Evolutionary conservation across 2,888 invertebrate genomes (phyloP), one percentile per base, ranked within the genome.

Genomic region (Mythimna vitellina): DNA sequence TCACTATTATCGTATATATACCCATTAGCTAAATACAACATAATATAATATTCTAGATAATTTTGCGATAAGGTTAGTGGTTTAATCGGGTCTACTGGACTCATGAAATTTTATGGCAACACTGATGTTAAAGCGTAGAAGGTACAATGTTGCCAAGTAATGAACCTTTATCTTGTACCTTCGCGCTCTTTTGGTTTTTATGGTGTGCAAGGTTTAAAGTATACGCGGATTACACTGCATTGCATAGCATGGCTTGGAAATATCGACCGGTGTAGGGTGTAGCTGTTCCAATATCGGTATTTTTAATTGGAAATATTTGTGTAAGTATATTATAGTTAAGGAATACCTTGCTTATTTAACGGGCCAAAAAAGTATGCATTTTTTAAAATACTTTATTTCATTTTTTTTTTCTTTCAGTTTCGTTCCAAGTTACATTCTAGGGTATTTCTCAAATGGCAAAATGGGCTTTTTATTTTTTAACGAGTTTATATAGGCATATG

Each of bases 71-170:
- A 65, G 56, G 58, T 53, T 74, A 81, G 68, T 65, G 32, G 70
- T 78, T 66, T 76, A 80, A 80, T 80, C 73, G 64, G n/a, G 68
- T 64, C 66, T 81, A 77, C 68, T 80, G 66, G 53, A 49, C 66
- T 77, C 78, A 64, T 80, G 66, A 81, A 80, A 67, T 73, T 73
- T 81, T 64, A 80, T 77, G 68, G 65, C 63, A 81, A 64, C 80
- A 69, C 66, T 77, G 78, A 77, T 69, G 72, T 74, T 63, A 65
- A 68, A 63, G 71, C 68, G 61, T 57, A 38, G 46, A 76, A 69
- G 56, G 69, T 73, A 83, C 83, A 85, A 69, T 84, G 81, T 85
- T 71, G 67, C 70, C 65, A 81, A 67, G 75, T 82, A 85, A 82
- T 82, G 75, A 68, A 84, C 76, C 56, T 77, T 46, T 82, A 76